These are phyloP conservation scores for Rhipidura dahli DNA, from an alignment of 2,113 vertebrate genomes.

Conservation along the genomic window DNA sequence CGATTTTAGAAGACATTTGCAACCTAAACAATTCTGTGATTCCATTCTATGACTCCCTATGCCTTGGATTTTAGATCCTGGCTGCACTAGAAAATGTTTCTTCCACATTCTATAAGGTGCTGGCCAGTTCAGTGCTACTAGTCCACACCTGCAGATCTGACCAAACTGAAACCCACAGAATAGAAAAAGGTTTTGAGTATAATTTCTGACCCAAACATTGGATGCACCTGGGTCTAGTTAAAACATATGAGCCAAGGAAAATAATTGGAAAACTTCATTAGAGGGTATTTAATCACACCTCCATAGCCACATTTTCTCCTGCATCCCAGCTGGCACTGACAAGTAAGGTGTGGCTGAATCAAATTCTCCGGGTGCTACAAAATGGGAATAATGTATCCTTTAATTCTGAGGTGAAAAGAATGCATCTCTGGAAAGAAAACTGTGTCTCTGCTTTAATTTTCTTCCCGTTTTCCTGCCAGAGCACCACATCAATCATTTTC, in stretches of 20 bases:
- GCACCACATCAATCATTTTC: neutral
- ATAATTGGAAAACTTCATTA: neutral
- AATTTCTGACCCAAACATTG: neutral
- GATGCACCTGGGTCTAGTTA: neutral
- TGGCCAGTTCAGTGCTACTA: neutral
- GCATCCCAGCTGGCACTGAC: neutral
- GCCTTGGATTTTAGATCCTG: neutral
- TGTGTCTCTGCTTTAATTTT: neutral
- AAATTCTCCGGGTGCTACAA: neutral
- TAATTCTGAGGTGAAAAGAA: neutral
- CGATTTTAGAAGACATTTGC: neutral
- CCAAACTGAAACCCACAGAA: neutral
- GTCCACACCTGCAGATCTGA: neutral
- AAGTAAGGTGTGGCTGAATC: neutral
- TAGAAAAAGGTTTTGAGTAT: neutral
- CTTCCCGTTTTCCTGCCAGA: neutral
- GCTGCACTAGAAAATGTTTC: neutral
- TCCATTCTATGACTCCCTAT: neutral
- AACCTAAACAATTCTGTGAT: neutral
- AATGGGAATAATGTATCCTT: neutral
- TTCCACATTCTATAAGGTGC: neutral
- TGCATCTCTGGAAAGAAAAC: neutral
- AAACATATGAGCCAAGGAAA: neutral
- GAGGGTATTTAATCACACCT: neutral
- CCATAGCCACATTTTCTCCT: accelerated